Evolutionary conservation across 2,113 vertebrate species (phyloP).

Genomic region (Talpa occidentalis): DNA sequence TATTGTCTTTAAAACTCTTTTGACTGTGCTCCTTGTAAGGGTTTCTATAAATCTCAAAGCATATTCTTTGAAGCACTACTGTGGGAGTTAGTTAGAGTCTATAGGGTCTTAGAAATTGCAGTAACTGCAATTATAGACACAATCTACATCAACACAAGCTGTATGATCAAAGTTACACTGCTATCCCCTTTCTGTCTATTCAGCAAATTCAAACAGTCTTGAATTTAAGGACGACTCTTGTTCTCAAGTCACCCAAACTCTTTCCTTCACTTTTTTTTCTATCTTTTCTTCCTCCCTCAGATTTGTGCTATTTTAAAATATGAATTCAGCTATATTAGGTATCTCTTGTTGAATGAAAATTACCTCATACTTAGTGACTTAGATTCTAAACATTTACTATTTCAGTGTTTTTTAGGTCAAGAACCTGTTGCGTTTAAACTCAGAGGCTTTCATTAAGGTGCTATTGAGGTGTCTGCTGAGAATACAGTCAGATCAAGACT

Average conservation of each 20-base stretch:
- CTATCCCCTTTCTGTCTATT: background rate
- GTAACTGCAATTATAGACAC: no score
- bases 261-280: background rate
- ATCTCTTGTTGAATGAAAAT: background rate
- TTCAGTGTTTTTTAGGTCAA: background rate
- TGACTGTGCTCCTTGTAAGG: background rate
- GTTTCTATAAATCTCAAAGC: background rate
- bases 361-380: background rate
- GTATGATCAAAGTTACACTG: background rate
- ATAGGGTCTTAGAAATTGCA: background rate
- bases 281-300: background rate
- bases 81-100: background rate
- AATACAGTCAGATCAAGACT: background rate
- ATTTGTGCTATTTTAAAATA: background rate
- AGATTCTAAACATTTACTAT: background rate
- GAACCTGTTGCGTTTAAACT: background rate
- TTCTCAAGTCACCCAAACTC: background rate
- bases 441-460: background rate
- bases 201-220: background rate
- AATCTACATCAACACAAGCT: background rate
- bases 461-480: background rate
- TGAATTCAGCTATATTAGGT: background rate
- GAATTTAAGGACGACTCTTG: background rate
- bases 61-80: background rate
- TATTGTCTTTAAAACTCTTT: background rate